Conservation (phyloP, 2,797 vertebrate species). For the Dendrocincla tyrannina region DNA sequence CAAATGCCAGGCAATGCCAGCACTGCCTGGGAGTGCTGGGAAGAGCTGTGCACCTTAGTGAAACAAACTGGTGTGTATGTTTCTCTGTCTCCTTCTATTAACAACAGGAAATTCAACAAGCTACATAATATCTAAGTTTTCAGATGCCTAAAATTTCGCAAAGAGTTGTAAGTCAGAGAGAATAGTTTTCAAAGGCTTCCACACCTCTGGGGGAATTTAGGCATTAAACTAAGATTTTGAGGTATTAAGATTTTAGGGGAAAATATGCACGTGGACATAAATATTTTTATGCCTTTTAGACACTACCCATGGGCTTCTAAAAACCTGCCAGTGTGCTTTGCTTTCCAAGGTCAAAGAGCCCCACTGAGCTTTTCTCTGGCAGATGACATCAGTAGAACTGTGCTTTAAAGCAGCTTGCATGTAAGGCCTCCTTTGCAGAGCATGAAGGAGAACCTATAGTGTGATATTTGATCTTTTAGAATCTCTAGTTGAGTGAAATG, state of each 20-base stretch:
- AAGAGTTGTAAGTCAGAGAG: neutral
- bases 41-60: neutral
- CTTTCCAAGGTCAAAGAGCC: neutral
- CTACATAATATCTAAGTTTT: neutral
- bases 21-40: too few relatives aligned
- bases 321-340: neutral
- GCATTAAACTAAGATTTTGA: neutral
- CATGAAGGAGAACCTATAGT: neutral
- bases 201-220: neutral
- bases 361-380: neutral
- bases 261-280: neutral
- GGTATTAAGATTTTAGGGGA: neutral
- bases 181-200: neutral
- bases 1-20: neutral
- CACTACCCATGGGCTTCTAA: neutral
- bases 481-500: slow-evolving; percentile 4
- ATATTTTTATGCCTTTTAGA: neutral
- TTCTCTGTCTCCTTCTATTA: neutral
- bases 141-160: neutral
- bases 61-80: neutral
- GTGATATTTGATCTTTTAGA: neutral
- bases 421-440: neutral
- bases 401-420: neutral
- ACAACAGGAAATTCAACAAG: neutral
- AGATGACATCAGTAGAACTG: neutral